phyloP scores from a whole-genome alignment of 2,113 vertebrate species.

The Andinoacara biseriatus region DNA sequence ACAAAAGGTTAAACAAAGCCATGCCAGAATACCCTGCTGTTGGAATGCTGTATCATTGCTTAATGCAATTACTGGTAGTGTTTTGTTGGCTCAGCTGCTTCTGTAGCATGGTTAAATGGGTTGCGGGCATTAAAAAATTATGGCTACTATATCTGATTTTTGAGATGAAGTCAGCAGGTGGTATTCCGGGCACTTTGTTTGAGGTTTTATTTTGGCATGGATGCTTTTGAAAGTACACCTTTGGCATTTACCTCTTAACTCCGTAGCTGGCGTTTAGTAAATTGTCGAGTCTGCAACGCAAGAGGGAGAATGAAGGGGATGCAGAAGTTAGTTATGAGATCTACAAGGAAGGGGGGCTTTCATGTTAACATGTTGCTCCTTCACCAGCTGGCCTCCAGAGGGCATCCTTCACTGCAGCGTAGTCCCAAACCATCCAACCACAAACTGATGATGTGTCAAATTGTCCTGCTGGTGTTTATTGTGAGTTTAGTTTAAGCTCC shows the following conservation, averaged over 20 bases:
- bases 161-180: conserved; percentile 78
- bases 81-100: conserved; percentile 55
- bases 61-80: conserved; percentile 37
- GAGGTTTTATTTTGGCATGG: conserved; percentile 80
- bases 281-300: conserved; percentile 96
- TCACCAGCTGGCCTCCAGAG: conserved; percentile 79
- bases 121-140: conserved; percentile 42
- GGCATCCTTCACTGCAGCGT: conserved; percentile 72
- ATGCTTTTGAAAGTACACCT: conserved; percentile 84
- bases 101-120: conserved; percentile 54
- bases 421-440: conserved; percentile 63
- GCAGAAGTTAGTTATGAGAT: conserved; percentile 83
- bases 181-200: conserved; percentile 85
- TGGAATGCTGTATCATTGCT: conserved; percentile 49
- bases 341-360: conserved; percentile 78
- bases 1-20: conserved; percentile 83
- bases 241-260: conserved; percentile 95
- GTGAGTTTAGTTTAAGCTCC: conserved; percentile 18
- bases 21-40: conserved; percentile 85
- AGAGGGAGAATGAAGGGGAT: conserved; percentile 85
- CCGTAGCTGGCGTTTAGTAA: conserved; percentile 98
- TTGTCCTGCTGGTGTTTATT: conserved; percentile 41
- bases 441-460: conserved; percentile 46
- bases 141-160: conserved; percentile 64
- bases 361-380: conserved; percentile 77